A percentile compares a stretch with the other conserved stretches of the same genome.
Evolutionary conservation across 2,113 vertebrate genomes (phyloP).

Genomic region (Trinectes maculatus): DNA sequence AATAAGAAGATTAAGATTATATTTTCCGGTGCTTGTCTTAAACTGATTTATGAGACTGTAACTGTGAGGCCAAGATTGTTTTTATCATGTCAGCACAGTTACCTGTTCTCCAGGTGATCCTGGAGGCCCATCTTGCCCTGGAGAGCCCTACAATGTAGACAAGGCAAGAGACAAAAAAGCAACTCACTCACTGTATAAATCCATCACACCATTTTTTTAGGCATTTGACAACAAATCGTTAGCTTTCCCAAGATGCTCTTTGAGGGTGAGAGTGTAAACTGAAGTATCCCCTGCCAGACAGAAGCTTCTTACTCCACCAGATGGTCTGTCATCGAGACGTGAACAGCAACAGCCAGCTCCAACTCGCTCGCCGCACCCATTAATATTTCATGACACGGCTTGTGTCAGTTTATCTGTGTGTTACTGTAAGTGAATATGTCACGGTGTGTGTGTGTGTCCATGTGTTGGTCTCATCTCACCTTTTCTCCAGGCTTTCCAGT

Average conservation of each 20-base stretch:
- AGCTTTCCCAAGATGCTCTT: conserved; percentile 50
- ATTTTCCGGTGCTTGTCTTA: not conserved
- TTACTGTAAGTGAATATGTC: conserved; percentile 28
- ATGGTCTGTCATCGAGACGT: conserved; percentile 59
- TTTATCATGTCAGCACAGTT: conserved; percentile 13
- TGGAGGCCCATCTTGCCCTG: conserved; percentile 87
- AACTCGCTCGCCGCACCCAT: conserved; percentile 33
- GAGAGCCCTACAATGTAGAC: conserved; percentile 80
- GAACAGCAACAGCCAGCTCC: conserved; percentile 50
- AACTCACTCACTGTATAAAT: conserved; percentile 21
- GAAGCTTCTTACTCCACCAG: conserved; percentile 39
- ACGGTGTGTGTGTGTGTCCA: not conserved
- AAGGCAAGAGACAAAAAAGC: conserved; percentile 23
- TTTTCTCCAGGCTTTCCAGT: conserved; percentile 89
- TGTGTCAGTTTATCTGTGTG: conserved; percentile 51
- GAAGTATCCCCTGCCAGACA: conserved; percentile 45
- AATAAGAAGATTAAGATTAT: conserved; percentile 16
- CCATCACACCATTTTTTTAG: conserved; percentile 18
- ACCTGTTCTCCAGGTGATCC: conserved; percentile 88
- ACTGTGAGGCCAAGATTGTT: conserved; percentile 6
- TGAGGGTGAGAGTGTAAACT: conserved; percentile 48
- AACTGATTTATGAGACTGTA: conserved; percentile 19
- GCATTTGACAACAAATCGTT: conserved; percentile 30
- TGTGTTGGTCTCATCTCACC: conserved; percentile 71
- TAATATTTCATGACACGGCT: conserved; percentile 58